Base-by-base conservation (phyloP, 2,888 invertebrate species). In the Caenorhabditis sp. region DNA sequence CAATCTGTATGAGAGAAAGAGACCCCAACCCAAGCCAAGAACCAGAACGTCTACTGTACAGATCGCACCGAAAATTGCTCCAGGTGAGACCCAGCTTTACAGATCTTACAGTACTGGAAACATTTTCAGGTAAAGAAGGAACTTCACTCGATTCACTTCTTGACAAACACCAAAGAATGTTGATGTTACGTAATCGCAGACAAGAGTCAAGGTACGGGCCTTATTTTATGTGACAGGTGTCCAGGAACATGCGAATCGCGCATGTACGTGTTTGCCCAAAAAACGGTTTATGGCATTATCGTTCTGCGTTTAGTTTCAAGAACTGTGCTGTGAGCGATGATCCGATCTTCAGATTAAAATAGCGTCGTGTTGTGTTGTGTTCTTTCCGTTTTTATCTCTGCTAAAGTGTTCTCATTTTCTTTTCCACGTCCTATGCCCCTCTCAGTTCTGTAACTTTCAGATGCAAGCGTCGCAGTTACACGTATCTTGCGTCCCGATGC, bases 71-170 rank as follows among this genome's bases (percentile, higher is more conserved):
- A 76, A 76, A 61, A 51, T 76, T 53, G 67, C 76, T 24, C 67
- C 76, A 76, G 76, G 76, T 76, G 18, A n/a, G n/a, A n/a, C n/a
- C n/a, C n/a, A n/a, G n/a, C n/a, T n/a, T n/a, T n/a, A n/a, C n/a
- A n/a, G 13, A 40, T 40, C 20, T 32, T 28, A 15, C 13, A 40
- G 13, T 13, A 40, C 5, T 1, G 8, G n/a, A 22, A 1, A 11
- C 1, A 18, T 18, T 47, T 47, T 32, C 67, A 76, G 81, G 81
- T 5, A 65, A 76, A 40, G 81, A 81, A 71, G 70, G 81, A 18
- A 76, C 81, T 18, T 81, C 81, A 0, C 76, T 81, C 32, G 81
- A 81, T 50, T 81, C 81, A 8, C 69, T 81, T 18, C 67, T 81
- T 4, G 81, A 81, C 61, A 76, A 76, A 71, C 81, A 71, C 50